These are phyloP conservation scores for Drosophila neonasuta DNA, from an alignment of 2,888 invertebrate genomes.

Conservation along the genomic window DNA sequence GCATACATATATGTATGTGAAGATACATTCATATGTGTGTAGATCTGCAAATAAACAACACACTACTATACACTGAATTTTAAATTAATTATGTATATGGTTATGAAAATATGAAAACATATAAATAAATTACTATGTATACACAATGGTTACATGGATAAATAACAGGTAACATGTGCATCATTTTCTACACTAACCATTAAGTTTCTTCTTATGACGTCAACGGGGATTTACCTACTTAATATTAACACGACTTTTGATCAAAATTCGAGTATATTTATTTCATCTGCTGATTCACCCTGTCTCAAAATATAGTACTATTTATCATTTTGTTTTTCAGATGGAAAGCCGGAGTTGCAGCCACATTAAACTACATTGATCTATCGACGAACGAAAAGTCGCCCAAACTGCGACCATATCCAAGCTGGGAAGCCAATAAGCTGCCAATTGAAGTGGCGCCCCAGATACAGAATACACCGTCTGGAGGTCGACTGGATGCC, in stretches of 20 bases:
- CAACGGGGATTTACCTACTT: conserved; percentile 48
- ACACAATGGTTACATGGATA: conserved; percentile 37
- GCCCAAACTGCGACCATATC: conserved; percentile 88
- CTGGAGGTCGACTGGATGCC: conserved; percentile 79
- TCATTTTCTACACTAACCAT: conserved; percentile 1
- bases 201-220: conserved; percentile 39
- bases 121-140: conserved; percentile 28
- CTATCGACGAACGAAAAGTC: conserved; percentile 85
- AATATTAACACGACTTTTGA: not conserved
- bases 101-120: conserved; percentile 61
- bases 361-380: conserved; percentile 87
- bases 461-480: conserved; percentile 66
- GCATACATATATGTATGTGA: not conserved
- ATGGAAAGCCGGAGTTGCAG: conserved; percentile 88
- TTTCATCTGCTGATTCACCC: conserved; percentile 1
- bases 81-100: conserved; percentile 28
- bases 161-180: conserved; percentile 7
- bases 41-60: not conserved
- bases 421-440: conserved; percentile 90
- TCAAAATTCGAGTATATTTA: conserved; percentile 6
- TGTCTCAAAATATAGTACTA: not conserved
- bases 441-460: conserved; percentile 85
- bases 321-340: conserved; percentile 68
- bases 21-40: not conserved
- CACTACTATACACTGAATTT: conserved; percentile 39